Percentiles rank a stretch among this genome's conserved stretches.
Evolutionary conservation across 2,797 vertebrate genomes (phyloP).

Genomic region (Acropternis orthonyx): DNA sequence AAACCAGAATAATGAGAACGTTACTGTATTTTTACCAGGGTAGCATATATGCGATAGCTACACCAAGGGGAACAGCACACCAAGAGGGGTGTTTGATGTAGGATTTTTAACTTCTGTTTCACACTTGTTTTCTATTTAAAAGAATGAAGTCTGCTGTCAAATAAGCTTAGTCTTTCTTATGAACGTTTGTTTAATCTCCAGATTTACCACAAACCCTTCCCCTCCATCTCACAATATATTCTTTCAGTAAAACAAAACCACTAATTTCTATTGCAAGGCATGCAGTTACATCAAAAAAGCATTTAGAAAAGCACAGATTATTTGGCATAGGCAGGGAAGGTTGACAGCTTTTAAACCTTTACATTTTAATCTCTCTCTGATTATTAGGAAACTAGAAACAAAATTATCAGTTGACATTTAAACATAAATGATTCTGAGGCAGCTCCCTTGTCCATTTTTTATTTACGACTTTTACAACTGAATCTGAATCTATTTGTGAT

Average conservation of each 20-base stretch:
- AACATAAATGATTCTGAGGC: constrained; percentile 3
- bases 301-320: background rate
- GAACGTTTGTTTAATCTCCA: background rate
- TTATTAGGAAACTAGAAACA: background rate
- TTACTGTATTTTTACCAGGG: background rate
- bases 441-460: background rate
- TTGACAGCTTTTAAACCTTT: constrained; percentile 2
- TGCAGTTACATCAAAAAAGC: background rate
- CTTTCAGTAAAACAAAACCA: background rate
- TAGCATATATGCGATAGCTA: background rate
- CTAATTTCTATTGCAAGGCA: background rate
- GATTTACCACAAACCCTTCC: background rate
- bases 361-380: background rate
- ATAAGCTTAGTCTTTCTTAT: background rate
- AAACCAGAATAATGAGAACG: background rate
- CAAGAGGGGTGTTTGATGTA: background rate
- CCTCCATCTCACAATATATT: background rate
- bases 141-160: background rate
- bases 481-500: constrained; percentile 69
- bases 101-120: background rate
- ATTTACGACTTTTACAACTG: background rate
- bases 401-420: background rate
- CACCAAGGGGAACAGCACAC: background rate
- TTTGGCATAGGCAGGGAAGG: background rate
- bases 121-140: background rate